These are phyloP conservation scores for Drosophila rufa DNA, from an alignment of 1,140 invertebrate species.

Conservation along the genomic window DNA sequence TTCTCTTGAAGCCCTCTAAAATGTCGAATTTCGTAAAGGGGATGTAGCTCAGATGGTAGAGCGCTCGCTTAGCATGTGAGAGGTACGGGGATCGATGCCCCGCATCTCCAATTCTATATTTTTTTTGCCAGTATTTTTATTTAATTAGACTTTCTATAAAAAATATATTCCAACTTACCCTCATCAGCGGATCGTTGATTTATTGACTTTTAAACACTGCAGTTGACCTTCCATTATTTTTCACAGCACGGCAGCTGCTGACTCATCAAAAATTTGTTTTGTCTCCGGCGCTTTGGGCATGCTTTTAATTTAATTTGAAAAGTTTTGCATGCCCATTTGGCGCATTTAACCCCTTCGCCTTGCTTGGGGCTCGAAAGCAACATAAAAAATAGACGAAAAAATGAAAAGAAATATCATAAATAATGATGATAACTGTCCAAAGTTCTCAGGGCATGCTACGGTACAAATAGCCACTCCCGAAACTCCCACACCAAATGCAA, in stretches of 20 bases:
- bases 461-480: constrained; percentile 52
- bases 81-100: constrained; percentile 93
- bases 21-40: constrained; percentile 4
- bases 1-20: constrained; percentile 23
- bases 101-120: constrained; percentile 85
- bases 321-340: constrained; percentile 81
- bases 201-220: constrained; percentile 81
- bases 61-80: constrained; percentile 93
- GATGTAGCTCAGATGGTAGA: constrained; percentile 93
- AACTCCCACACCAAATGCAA: constrained; percentile 45
- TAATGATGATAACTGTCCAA: constrained; percentile 81
- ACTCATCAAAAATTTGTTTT: constrained; percentile 81
- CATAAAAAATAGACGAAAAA: constrained; percentile 41
- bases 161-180: constrained; percentile 38
- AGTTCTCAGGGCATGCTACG: constrained; percentile 35
- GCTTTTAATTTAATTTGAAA: constrained; percentile 84
- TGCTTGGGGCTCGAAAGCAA: not conserved
- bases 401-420: constrained; percentile 71
- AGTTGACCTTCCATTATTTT: constrained; percentile 42
- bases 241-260: constrained; percentile 66
- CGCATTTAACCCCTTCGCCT: constrained; percentile 75
- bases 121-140: constrained; percentile 45
- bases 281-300: constrained; percentile 62
- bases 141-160: constrained; percentile 54
- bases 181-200: constrained; percentile 70